Base-by-base conservation (phyloP, 2,113 vertebrate genomes). In the Aramus guarauna region DNA sequence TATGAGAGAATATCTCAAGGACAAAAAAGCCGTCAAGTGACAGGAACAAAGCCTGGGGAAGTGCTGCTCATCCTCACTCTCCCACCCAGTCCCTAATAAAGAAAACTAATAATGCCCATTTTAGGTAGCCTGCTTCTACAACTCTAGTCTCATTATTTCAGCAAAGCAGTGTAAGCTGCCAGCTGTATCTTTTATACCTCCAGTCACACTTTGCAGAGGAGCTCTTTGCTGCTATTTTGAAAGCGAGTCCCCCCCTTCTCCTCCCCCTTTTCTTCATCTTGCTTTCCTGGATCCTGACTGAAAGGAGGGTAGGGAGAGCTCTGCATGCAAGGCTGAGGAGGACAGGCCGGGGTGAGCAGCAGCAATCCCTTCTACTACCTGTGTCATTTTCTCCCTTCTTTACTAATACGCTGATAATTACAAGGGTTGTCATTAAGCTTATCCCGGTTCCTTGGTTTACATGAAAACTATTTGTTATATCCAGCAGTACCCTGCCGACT, bases 141-240 rank as follows among this genome's bases (percentile, higher is more conserved):
- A 67, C 53, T n/a, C 47, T 22, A 39, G 71, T 88, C 86, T 96
- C 91, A 89, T 96, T 96, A 95, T 96, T 97, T 91, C 86, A 85
- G 85, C 66, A 59, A 89, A 78, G 92, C 84, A 58, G 66, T 52
- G 58, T 84, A 85, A 94, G 78, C 89, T 91, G 84, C 73, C 86
- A 92, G 92, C 69, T 91, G 27, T 45, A 58, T 81, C 73, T 85
- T 94, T 95, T 94, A 56, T 83, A 94, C 41, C 69, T 89, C 66
- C 66, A 92, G 62, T 60, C 80, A 76, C 41, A 66, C 53, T 94
- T 91, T 73, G 58, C 74, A 85, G 92, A 92, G 45, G 24, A 95
- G 73, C 36, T 63, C 26, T 82, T 82, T 84, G 77, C 86, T 95
- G 88, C 64, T 95, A 23, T 94, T 97, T 91, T 85, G 39, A 85